Base-by-base conservation (phyloP, 2,113 vertebrate genomes). In the Periophthalmodon schlosseri region DNA sequence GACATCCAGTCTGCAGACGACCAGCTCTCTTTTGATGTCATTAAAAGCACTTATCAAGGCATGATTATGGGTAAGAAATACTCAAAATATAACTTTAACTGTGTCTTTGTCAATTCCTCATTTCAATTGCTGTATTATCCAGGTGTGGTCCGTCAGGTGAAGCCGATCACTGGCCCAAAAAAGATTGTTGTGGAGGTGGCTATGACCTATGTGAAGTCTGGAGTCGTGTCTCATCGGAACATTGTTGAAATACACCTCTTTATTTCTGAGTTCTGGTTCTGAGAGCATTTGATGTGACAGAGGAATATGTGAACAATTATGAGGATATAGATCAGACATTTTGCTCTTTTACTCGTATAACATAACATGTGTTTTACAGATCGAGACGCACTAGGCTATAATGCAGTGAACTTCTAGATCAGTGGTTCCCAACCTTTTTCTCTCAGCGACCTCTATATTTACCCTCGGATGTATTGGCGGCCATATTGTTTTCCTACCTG, bases 261-360 rank as follows among this genome's bases (percentile, higher is more conserved):
- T 11, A 91, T 96, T 70, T 96, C 95, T 0, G 93, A 96, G 87
- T 96, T 94, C 78, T 96, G 95, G 94, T 96, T 96, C 91, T 97
- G 91, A 96, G 12, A 2, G 58, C 3, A 20, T 68, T 36, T 75
- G 23, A 68, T 12, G 13, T 14, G 16, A 50, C 69, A 16, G 20
- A 33, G 47, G 64, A 46, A 64, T 3, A n/a, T 28, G 7, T 0
- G 13, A 21, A 60, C 23, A 58, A 4, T 24, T 6, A 24, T 21
- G 10, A 60, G 12, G 23, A 56, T 21, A 6, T n/a, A 5, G 15
- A 54, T n/a, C 6, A 54, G 20, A 56, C 4, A 2, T 7, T 57
- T 57, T 57, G 20, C 10, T 9, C n/a, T 16, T 50, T 50, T 2
- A 5, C 49, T 50, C 49, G 16, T 5, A 44, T 44, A 44, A 20